Evolutionary conservation across 2,113 vertebrate species (phyloP), one percentile per base, ranked within the genome.

Genomic region (Phaethornis superciliosus): DNA sequence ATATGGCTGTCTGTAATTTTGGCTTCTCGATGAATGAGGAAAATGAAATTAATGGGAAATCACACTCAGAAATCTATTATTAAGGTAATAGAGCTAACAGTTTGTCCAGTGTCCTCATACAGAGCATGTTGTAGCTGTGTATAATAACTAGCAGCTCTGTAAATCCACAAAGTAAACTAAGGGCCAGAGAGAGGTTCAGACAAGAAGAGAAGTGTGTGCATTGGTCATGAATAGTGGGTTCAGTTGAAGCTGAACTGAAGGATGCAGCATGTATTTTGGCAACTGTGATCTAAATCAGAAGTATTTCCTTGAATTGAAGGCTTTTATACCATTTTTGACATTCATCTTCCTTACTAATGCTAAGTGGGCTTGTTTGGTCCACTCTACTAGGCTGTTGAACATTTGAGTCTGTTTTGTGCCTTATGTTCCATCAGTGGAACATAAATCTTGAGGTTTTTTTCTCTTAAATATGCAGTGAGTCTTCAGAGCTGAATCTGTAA

Each of bases 1-100:
- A 97, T 98, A 98, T 98, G 98, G 97, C 90, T 35, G 85, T 84
- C 95, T 97, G 91, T 97, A 96, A 97, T 98, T 97, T 94, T 97
- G 94, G 94, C 96, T 97, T 97, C 97, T 97, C 40, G 5, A 93
- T 79, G 91, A 97, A 94, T 88, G 96, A 96, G 92, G 95, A 97
- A 97, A 97, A 97, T 96, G 75, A 97, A 98, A 98, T 97, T 98
- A 98, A 98, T 98, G 97, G 96, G 96, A 97, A 97, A 96, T 98
- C 97, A 97, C 96, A 97, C 97, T 97, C 94, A 96, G 95, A 97
- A 97, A 97, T 97, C 97, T 98, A 85, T 98, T 98, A 97, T 98
- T 98, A 97, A 97, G 94, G 97, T 98, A 97, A 97, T 97, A 92
- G 89, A 96, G 89, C 96, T 96, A 97, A 96, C 97, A 98, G 97